phyloP scores from a whole-genome alignment of 2,797 vertebrate genomes.

The Hoplostethus atlanticus region DNA sequence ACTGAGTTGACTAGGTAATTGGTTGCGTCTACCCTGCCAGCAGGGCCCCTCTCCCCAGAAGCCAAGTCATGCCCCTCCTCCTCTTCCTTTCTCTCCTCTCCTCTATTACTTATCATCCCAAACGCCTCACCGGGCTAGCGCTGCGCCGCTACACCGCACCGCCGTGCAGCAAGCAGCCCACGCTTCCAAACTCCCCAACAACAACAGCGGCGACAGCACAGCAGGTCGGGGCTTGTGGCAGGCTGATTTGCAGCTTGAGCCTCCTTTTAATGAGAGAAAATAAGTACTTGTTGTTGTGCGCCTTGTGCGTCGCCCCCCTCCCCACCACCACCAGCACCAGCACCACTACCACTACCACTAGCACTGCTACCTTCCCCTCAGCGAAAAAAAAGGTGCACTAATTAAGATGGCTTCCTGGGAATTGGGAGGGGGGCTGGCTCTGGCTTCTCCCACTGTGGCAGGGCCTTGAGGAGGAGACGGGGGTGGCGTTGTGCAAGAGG shows the following conservation, averaged over 20 bases:
- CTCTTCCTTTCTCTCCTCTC: slow-evolving; percentile 42
- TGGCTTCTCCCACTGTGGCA: slow-evolving; percentile 62
- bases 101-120: slow-evolving; percentile 73
- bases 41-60: slow-evolving; percentile 64
- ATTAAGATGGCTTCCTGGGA: slow-evolving; percentile 80
- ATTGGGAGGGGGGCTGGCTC: slow-evolving; percentile 50
- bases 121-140: slow-evolving; percentile 56
- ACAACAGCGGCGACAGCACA: slow-evolving; percentile 63
- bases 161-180: slow-evolving; percentile 64
- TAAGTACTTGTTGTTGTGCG: slow-evolving; percentile 77
- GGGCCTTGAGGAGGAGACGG: slow-evolving; percentile 66
- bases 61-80: slow-evolving; percentile 71
- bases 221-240: slow-evolving; percentile 80
- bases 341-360: slow-evolving; percentile 47
- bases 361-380: slow-evolving; percentile 66
- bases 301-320: slow-evolving; percentile 67
- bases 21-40: slow-evolving; percentile 62
- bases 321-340: slow-evolving; percentile 27
- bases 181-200: slow-evolving; percentile 73
- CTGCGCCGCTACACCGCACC: slow-evolving; percentile 59
- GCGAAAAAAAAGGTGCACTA: slow-evolving; percentile 61
- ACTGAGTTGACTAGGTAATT: slow-evolving; percentile 77
- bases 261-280: slow-evolving; percentile 81
- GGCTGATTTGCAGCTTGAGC: slow-evolving; percentile 77
- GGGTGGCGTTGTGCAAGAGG: slow-evolving; percentile 62